Percentiles rank a stretch among this genome's conserved stretches.
Conservation (phyloP, 2,113 vertebrate genomes). For the Mus musculus region DNA sequence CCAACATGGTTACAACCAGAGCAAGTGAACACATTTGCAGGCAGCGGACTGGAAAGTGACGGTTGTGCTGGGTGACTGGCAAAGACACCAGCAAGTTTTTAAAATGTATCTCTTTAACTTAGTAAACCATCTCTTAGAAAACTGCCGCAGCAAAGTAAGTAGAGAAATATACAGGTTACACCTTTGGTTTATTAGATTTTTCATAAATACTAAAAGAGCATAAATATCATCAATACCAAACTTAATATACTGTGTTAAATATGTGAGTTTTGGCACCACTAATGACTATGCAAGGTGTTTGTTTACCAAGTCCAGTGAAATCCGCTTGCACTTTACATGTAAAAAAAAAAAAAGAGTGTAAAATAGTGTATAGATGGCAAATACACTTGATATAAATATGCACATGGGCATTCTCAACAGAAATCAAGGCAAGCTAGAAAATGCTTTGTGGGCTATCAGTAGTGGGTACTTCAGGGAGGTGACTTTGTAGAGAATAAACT, state of each 20-base stretch:
- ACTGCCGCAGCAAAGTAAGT: neutral
- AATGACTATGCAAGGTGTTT: neutral
- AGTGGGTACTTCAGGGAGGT: neutral
- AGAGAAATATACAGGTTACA: neutral
- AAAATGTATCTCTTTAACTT: neutral
- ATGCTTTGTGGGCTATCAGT: neutral
- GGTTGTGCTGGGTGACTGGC: neutral
- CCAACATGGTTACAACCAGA: neutral
- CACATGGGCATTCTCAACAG: too few species aligned
- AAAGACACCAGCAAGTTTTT: neutral
- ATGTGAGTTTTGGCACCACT: neutral
- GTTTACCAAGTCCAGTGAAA: neutral
- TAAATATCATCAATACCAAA: neutral
- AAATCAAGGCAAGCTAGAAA: neutral
- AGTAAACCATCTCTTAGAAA: neutral
- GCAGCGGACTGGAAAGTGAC: neutral
- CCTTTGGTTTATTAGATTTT: neutral
- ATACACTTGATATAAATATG: neutral
- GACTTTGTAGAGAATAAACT: neutral
- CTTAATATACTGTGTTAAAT: neutral
- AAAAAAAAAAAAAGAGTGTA: neutral
- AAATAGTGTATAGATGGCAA: neutral
- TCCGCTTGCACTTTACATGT: neutral
- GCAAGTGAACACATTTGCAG: neutral
- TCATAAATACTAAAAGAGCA: slow-evolving; percentile 9